These are phyloP conservation scores for Loxodonta africana DNA, from an alignment of 2,113 vertebrate genomes.

Conservation along the genomic window DNA sequence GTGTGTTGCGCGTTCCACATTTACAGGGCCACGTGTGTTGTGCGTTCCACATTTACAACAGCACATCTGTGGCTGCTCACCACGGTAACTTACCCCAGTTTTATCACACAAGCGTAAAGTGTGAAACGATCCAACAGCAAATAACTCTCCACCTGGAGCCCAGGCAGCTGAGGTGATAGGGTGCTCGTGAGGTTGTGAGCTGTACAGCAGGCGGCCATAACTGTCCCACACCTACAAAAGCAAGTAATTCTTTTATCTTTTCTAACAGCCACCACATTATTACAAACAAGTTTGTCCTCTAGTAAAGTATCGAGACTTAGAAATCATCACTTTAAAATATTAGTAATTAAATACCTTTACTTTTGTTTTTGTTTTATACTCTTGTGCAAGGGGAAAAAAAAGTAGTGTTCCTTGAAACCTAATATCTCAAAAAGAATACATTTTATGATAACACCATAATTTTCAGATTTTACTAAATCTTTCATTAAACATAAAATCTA, in stretches of 20 bases:
- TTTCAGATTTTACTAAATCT: slow-evolving; percentile 54
- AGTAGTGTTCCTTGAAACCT: neutral
- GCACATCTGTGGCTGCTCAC: neutral
- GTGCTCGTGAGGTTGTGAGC: slow-evolving; percentile 93
- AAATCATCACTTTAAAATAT: slow-evolving; percentile 27
- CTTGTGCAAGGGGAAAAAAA: neutral
- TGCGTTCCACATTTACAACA: neutral
- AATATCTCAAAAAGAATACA: slow-evolving; percentile 24
- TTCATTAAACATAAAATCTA: slow-evolving; percentile 31
- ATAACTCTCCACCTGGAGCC: slow-evolving; percentile 96
- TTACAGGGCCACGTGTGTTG: neutral
- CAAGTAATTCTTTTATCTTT: neutral
- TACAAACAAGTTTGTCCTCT: slow-evolving; percentile 44
- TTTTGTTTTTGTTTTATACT: neutral
- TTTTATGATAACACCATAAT: slow-evolving; percentile 26
- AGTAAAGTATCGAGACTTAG: slow-evolving; percentile 14
- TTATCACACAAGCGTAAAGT: slow-evolving; percentile 97
- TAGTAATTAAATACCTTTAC: neutral
- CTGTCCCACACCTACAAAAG: slow-evolving; percentile 96
- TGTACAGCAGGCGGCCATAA: slow-evolving; percentile 93
- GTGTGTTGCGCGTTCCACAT: too few relatives aligned
- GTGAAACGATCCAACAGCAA: slow-evolving; percentile 97
- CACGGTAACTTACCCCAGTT: slow-evolving; percentile 93
- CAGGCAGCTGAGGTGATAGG: slow-evolving; percentile 96
- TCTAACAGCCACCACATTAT: neutral